phyloP scores from a whole-genome alignment of 2,113 vertebrate species.

The Osmerus eperlanus region DNA sequence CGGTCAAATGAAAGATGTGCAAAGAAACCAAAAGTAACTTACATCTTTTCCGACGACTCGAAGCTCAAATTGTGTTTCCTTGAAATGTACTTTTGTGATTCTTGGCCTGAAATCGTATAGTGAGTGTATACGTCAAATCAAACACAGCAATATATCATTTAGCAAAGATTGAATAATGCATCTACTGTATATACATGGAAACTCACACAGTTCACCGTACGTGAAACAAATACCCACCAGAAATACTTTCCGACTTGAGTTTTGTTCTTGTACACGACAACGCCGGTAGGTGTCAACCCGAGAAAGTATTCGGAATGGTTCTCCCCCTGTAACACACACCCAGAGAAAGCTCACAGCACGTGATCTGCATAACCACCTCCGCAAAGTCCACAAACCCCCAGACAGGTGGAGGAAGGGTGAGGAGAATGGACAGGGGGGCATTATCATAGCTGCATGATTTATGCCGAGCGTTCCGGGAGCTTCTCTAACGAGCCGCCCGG shows the following conservation, averaged over 20 bases:
- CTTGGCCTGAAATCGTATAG: slow-evolving; percentile 76
- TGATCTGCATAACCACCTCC: too few species aligned
- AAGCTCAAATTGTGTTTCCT: slow-evolving; percentile 87
- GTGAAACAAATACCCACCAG: slow-evolving; percentile 75
- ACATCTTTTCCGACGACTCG: slow-evolving; percentile 87
- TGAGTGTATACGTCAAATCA: slow-evolving; percentile 1
- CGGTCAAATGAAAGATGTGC: neutral
- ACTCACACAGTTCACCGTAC: neutral
- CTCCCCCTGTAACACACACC: slow-evolving; percentile 79
- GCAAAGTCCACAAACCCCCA: too few species aligned
- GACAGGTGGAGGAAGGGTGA: neutral
- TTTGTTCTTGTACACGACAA: slow-evolving; percentile 91
- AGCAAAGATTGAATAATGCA: neutral
- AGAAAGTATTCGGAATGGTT: slow-evolving; percentile 89
- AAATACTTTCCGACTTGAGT: slow-evolving; percentile 92
- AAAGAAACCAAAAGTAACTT: slow-evolving; percentile 71
- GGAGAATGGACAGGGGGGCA: neutral
- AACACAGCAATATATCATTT: neutral
- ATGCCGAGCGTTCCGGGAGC: too few species aligned
- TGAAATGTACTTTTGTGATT: slow-evolving; percentile 92
- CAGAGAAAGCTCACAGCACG: too few species aligned
- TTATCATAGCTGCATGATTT: neutral
- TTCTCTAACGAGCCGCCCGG: neutral
- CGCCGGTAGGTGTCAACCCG: slow-evolving; percentile 84
- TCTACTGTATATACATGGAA: neutral